Conservation (phyloP, 2,888 invertebrate species). For the Heliconius aoede region DNA sequence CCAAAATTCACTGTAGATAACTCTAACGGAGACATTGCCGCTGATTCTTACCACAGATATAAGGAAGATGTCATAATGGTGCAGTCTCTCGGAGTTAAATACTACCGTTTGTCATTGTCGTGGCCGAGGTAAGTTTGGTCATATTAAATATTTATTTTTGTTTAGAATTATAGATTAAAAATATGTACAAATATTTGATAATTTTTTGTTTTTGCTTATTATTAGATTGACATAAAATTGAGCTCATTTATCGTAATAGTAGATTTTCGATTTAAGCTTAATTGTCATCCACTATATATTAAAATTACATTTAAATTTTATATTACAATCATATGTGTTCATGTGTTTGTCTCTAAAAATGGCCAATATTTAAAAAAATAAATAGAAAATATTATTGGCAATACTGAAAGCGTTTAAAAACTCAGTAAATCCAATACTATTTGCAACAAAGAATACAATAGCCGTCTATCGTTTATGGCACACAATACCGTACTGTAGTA, state of each 20-base stretch:
- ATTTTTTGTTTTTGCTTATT: too few species aligned
- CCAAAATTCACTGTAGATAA: constrained; percentile 80
- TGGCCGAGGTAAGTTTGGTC: constrained; percentile 84
- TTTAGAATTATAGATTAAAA: too few species aligned
- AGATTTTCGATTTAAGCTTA: neutral
- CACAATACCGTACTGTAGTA: constrained; percentile 34
- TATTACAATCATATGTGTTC: too few species aligned
- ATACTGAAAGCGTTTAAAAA: constrained; percentile 16
- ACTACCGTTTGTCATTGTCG: constrained; percentile 88
- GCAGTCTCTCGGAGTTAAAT: constrained; percentile 83
- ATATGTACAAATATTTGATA: too few species aligned
- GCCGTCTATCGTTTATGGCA: constrained; percentile 21
- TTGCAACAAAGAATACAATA: constrained; percentile 34
- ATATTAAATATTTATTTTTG: neutral
- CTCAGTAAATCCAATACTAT: constrained; percentile 29
- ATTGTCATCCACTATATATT: neutral
- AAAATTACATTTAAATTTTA: neutral
- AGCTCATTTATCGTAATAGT: too few species aligned
- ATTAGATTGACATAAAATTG: too few species aligned
- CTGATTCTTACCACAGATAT: constrained; percentile 87
- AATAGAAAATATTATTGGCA: constrained; percentile 2
- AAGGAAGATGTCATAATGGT: constrained; percentile 85
- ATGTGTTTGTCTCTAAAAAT: too few species aligned
- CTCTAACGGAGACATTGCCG: constrained; percentile 86
- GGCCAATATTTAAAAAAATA: too few species aligned